These are phyloP conservation scores for Callithrix jacchus DNA, from an alignment of 2,113 vertebrate species.

Conservation along the genomic window DNA sequence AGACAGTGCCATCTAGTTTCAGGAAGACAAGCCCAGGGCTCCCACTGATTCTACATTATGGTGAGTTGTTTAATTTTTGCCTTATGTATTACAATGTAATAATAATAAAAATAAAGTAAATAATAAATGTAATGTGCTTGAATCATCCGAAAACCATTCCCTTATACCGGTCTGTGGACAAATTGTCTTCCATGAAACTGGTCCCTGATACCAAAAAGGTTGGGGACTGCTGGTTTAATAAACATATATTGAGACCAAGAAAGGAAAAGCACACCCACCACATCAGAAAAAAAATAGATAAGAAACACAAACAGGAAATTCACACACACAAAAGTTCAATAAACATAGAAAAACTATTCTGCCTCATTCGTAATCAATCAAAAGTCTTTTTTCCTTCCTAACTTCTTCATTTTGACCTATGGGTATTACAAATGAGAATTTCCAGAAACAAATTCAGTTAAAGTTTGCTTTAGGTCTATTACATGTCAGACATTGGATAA, in stretches of 20 bases:
- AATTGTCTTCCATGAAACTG: too few relatives aligned
- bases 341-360: not conserved
- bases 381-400: constrained; percentile 9
- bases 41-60: too few relatives aligned
- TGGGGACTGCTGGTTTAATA: not conserved
- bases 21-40: too few relatives aligned
- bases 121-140: too few relatives aligned
- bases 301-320: not conserved
- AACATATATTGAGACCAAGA: not conserved
- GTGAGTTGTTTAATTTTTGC: too few relatives aligned
- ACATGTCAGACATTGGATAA: not conserved
- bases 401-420: not conserved
- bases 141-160: too few relatives aligned
- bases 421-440: not conserved
- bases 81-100: too few relatives aligned
- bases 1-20: too few relatives aligned
- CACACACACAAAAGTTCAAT: not conserved
- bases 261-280: not conserved
- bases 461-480: not conserved
- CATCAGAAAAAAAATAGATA: constrained; percentile 38
- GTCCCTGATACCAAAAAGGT: too few relatives aligned
- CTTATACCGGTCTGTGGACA: too few relatives aligned
- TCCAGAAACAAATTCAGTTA: constrained; percentile 43
- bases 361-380: not conserved
- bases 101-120: too few relatives aligned